Evolutionary conservation across 2,888 invertebrate genomes (phyloP).

Genomic region (Drosophila monieri): DNA sequence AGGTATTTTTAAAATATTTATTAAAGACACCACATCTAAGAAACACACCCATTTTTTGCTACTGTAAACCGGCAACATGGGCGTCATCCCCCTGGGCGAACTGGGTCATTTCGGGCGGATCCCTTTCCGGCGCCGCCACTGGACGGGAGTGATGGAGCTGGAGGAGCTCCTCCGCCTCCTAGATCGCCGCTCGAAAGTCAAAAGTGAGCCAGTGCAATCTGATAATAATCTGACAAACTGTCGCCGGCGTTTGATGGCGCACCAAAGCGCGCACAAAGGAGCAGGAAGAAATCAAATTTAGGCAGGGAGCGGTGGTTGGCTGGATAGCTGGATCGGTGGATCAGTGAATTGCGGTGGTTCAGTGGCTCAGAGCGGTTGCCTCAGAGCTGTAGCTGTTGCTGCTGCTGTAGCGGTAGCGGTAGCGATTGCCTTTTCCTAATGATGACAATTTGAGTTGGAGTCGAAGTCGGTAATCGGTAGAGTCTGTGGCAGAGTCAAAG

Average conservation of each 20-base stretch:
- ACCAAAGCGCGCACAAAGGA: constrained; percentile 71
- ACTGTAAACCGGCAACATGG: constrained; percentile 42
- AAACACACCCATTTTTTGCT: neutral
- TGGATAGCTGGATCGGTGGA: neutral
- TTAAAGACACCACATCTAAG: neutral
- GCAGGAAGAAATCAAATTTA: constrained; percentile 78
- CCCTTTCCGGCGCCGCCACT: constrained; percentile 34
- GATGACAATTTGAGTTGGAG: constrained; percentile 78
- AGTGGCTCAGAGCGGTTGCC: constrained; percentile 18
- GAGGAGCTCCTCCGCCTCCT: constrained; percentile 56
- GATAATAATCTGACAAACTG: constrained; percentile 82
- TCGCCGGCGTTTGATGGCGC: constrained; percentile 80
- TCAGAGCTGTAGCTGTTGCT: constrained; percentile 56
- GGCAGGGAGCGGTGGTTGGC: constrained; percentile 42
- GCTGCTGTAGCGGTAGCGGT: constrained; percentile 40
- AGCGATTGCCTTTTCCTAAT: constrained; percentile 80
- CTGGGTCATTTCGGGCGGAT: constrained; percentile 55
- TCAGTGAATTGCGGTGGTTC: constrained; percentile 7
- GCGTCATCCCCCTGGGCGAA: constrained; percentile 57
- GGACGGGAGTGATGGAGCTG: neutral
- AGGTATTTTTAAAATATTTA: too few relatives aligned
- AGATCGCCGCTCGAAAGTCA: constrained; percentile 70
- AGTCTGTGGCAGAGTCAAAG: constrained; percentile 30
- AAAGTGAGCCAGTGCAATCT: constrained; percentile 81
- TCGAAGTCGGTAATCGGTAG: constrained; percentile 21